These are phyloP conservation scores for Fabriciana adippe DNA, from an alignment of 2,888 invertebrate genomes.

Conservation along the genomic window DNA sequence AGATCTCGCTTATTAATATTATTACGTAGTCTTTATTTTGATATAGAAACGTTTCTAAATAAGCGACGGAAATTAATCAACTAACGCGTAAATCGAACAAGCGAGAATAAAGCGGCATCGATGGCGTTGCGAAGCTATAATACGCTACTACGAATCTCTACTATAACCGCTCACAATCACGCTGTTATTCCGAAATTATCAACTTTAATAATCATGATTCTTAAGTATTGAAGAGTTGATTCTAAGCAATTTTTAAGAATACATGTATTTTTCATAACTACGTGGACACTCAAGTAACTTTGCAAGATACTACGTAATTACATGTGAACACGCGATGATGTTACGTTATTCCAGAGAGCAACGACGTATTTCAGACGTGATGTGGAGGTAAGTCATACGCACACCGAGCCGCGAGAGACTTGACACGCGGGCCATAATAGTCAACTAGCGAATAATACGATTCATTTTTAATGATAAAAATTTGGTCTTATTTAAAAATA, in stretches of 20 bases:
- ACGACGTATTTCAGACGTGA: conserved; percentile 7
- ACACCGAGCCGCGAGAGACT: conserved; percentile 43
- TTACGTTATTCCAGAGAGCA: conserved; percentile 2
- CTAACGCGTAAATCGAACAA: conserved; percentile 78
- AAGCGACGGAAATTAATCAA: conserved; percentile 74
- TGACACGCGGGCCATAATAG: conserved; percentile 56
- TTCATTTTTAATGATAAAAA: conserved; percentile 28
- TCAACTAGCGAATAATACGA: conserved; percentile 32
- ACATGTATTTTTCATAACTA: background rate
- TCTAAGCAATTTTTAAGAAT: conserved; percentile 17
- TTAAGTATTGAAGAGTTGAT: conserved; percentile 37
- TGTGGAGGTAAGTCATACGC: conserved; percentile 22
- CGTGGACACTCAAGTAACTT: background rate
- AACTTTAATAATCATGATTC: conserved; percentile 21
- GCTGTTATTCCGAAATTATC: conserved; percentile 6
- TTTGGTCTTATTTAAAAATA: conserved; percentile 23
- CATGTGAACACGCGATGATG: background rate
- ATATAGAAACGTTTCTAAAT: conserved; percentile 79
- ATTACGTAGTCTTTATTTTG: conserved; percentile 81
- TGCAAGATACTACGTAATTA: background rate
- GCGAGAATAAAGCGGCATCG: conserved; percentile 49
- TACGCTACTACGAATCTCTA: conserved; percentile 1
- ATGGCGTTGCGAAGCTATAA: conserved; percentile 32
- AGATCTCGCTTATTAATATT: conserved; percentile 82
- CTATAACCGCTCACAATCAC: conserved; percentile 13